A percentile compares a stretch with the other conserved stretches of the same genome.
Evolutionary conservation across 2,797 vertebrate genomes (phyloP).

Genomic region (Notolepis coatsorum): DNA sequence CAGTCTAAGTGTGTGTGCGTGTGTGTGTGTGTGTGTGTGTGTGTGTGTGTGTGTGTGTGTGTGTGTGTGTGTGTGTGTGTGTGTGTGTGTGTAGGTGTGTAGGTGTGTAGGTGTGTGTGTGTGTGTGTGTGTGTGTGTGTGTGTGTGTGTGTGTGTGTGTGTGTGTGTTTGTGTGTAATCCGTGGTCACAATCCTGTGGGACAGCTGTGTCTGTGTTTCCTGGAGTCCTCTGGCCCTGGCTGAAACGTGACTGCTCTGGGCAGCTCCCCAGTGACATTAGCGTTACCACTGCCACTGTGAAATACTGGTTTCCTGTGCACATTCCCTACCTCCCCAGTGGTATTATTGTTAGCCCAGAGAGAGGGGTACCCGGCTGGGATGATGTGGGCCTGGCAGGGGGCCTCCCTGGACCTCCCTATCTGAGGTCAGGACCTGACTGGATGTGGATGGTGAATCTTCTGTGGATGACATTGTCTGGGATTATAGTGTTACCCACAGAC

Average conservation of each 20-base stretch:
- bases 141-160: conserved; percentile 1
- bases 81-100: neutral
- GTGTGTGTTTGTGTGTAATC: neutral
- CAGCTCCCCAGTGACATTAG: conserved; percentile 30
- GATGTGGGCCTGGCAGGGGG: conserved; percentile 34
- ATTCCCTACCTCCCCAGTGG: conserved; percentile 65
- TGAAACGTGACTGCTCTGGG: conserved; percentile 40
- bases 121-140: neutral
- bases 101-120: neutral
- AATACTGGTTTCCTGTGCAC: conserved; percentile 71
- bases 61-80: neutral
- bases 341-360: conserved; percentile 72
- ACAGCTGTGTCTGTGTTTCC: conserved; percentile 39
- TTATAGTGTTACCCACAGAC: conserved; percentile 15
- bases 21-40: neutral
- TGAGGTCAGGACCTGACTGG: neutral
- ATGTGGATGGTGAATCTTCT: neutral
- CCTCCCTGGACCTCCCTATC: conserved; percentile 4
- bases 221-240: conserved; percentile 5
- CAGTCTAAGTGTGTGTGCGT: neutral
- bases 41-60: neutral
- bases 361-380: conserved; percentile 42
- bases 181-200: conserved; percentile 39
- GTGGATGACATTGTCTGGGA: neutral
- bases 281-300: conserved; percentile 33